Conservation (phyloP, 2,113 vertebrate species). For the Megaceryle maxima region DNA sequence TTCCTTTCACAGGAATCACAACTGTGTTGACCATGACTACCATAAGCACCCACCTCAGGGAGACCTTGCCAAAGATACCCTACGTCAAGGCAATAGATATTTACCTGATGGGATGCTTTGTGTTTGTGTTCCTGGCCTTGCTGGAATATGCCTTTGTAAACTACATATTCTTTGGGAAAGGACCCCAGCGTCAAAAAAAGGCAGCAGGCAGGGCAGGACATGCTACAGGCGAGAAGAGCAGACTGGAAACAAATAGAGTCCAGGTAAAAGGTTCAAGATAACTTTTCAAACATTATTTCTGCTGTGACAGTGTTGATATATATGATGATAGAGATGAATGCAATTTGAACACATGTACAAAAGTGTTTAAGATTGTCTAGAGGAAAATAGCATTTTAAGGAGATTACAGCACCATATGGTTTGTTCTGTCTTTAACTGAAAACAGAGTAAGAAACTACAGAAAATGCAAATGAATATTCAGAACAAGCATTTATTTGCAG, state of each 20-base stretch:
- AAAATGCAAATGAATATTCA: background rate
- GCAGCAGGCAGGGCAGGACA: constrained; percentile 83
- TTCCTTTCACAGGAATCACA: constrained; percentile 83
- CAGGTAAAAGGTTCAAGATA: constrained; percentile 70
- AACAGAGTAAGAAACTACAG: background rate
- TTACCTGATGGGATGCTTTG: constrained; percentile 95
- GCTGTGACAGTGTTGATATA: background rate
- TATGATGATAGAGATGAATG: background rate
- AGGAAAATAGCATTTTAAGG: background rate
- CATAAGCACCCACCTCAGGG: constrained; percentile 93
- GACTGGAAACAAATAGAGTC: constrained; percentile 76
- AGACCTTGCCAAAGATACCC: constrained; percentile 93
- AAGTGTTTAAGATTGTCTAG: background rate
- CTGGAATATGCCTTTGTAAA: constrained; percentile 96
- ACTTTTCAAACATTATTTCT: background rate
- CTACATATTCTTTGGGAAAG: constrained; percentile 95
- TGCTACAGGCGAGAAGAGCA: constrained; percentile 75
- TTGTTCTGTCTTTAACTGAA: background rate
- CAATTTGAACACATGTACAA: background rate
- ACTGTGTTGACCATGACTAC: constrained; percentile 97
- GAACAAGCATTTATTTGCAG: background rate
- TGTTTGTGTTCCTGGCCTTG: constrained; percentile 93
- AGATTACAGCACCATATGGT: background rate
- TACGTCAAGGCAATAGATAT: constrained; percentile 95
- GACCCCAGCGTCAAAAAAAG: constrained; percentile 89